Conservation (phyloP, 2,797 vertebrate species). For the Phyllotis vaccarum region DNA sequence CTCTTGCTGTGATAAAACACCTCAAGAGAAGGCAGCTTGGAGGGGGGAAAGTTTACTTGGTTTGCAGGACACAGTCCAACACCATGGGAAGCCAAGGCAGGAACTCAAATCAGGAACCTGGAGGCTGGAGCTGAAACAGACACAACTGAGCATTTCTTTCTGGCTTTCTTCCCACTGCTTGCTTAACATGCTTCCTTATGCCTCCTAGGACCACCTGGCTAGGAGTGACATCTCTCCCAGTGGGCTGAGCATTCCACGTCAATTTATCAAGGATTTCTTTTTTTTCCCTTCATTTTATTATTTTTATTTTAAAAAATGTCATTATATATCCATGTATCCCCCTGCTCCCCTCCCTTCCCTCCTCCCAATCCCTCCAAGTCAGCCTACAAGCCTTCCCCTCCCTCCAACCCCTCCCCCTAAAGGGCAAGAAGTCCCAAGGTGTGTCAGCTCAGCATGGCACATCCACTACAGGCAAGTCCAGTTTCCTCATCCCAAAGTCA, state of each 20-base stretch:
- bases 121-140: not conserved
- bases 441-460: too few relatives aligned
- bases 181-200: not conserved
- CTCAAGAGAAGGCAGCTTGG: not conserved
- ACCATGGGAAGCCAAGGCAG: not conserved
- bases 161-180: not conserved
- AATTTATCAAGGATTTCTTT: not conserved
- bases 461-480: too few relatives aligned
- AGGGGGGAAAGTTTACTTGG: not conserved
- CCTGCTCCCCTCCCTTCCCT: too few relatives aligned
- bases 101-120: not conserved
- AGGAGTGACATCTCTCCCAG: not conserved
- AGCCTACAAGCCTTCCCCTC: too few relatives aligned
- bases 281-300: too few relatives aligned
- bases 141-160: not conserved
- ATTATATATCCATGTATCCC: too few relatives aligned
- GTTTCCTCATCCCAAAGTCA: too few relatives aligned
- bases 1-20: not conserved
- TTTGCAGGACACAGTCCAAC: not conserved
- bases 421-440: too few relatives aligned
- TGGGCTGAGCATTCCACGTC: not conserved
- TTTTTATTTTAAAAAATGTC: too few relatives aligned
- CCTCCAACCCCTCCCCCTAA: too few relatives aligned
- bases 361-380: too few relatives aligned
- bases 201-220: not conserved